These are phyloP conservation scores for Myocastor coypus DNA, from an alignment of 2,113 vertebrate species.

Conservation along the genomic window DNA sequence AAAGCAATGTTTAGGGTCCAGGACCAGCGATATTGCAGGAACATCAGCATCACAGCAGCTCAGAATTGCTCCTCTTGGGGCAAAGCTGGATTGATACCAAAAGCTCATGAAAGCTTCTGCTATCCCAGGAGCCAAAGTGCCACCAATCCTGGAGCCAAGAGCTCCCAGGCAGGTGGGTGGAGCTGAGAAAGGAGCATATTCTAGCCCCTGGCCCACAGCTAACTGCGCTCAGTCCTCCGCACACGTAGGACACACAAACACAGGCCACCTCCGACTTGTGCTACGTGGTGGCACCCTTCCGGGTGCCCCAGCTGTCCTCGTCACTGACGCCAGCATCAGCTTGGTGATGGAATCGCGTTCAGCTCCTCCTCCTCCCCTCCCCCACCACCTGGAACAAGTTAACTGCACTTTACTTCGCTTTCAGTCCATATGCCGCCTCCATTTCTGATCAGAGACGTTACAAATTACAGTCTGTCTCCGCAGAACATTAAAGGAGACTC, in stretches of 20 bases:
- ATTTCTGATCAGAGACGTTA: constrained; percentile 82
- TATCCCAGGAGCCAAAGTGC: neutral
- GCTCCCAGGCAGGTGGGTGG: accelerated
- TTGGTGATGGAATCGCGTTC: constrained; percentile 29
- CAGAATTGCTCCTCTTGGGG: neutral
- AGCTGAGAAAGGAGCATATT: too few relatives aligned
- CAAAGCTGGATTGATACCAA: neutral
- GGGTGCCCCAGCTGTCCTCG: constrained; percentile 80
- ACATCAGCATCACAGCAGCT: neutral
- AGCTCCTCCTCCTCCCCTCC: neutral
- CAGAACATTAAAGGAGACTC: constrained; percentile 75
- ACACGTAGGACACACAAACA: neutral
- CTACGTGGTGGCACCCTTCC: constrained; percentile 74
- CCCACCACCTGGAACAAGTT: constrained; percentile 78
- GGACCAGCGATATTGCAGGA: neutral
- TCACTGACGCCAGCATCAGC: constrained; percentile 76
- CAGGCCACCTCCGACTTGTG: constrained; percentile 31
- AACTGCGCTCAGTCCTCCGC: neutral
- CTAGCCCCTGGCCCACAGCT: neutral
- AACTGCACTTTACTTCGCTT: constrained; percentile 79
- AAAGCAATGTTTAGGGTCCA: neutral
- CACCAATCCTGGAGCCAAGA: neutral
- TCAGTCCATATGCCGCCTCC: constrained; percentile 82
- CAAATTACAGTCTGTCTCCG: constrained; percentile 76
- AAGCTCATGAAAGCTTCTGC: neutral